Conservation (phyloP, 2,888 invertebrate genomes). For the Rotaria magnacalcarata region DNA sequence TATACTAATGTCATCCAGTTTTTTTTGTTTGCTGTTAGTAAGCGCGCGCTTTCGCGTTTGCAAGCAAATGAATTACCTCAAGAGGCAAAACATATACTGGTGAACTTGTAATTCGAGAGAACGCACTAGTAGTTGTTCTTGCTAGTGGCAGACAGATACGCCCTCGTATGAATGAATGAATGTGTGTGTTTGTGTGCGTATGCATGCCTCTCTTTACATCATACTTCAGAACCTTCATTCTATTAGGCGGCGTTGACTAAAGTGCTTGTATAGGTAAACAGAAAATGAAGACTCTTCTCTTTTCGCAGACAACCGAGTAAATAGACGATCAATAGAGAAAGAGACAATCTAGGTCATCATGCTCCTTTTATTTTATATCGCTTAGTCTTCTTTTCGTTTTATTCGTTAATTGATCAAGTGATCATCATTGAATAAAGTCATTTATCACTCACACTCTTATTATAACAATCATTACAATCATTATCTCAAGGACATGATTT, state of each 20-base stretch:
- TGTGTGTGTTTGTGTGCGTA: background rate
- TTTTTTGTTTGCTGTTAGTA: background rate
- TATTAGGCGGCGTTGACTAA: background rate
- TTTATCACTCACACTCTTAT: background rate
- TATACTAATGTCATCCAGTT: background rate
- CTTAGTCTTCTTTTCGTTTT: background rate
- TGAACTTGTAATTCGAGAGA: conserved; percentile 9
- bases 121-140: background rate
- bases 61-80: conserved; percentile 11
- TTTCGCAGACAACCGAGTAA: conserved; percentile 10
- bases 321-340: conserved; percentile 1
- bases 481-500: conserved; percentile 22
- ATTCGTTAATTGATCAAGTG: background rate
- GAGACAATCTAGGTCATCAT: conserved; percentile 6
- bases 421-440: conserved; percentile 23
- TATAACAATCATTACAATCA: background rate
- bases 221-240: conserved; percentile 15
- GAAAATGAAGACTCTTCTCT: conserved; percentile 4
- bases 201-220: conserved; percentile 2
- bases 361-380: background rate
- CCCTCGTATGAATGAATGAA: background rate
- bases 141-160: conserved; percentile 29
- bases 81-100: conserved; percentile 3
- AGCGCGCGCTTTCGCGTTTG: background rate
- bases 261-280: background rate